A percentile compares a stretch with the other conserved stretches of the same genome.
These are phyloP conservation scores for Pocillopora verrucosa DNA, from an alignment of 64 coral and sea anemone species.

Conservation along the genomic window DNA sequence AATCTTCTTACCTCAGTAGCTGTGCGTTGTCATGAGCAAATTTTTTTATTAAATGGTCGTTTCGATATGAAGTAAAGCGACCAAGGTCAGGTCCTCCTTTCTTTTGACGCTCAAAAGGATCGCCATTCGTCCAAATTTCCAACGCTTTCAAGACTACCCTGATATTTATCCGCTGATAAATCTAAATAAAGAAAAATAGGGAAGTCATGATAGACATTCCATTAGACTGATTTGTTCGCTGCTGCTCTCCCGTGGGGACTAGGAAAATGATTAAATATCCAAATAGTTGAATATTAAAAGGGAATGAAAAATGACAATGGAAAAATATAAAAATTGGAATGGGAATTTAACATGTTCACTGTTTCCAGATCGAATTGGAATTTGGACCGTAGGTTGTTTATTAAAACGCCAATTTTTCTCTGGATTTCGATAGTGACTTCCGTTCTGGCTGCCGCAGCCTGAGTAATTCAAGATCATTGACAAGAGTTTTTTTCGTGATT, in stretches of 20 bases:
- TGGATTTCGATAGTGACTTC: too few relatives aligned
- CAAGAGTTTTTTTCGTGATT: too few relatives aligned
- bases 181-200: constrained; percentile 28
- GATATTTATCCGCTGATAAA: constrained; percentile 81
- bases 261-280: too few relatives aligned
- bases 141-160: constrained; percentile 53
- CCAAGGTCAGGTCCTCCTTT: constrained; percentile 47
- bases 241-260: not conserved
- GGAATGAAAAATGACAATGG: too few relatives aligned
- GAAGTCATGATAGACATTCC: not conserved
- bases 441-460: too few relatives aligned
- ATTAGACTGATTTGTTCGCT: not conserved
- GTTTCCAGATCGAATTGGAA: too few relatives aligned
- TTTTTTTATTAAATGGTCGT: constrained; percentile 22
- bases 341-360: too few relatives aligned
- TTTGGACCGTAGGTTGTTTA: too few relatives aligned
- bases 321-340: too few relatives aligned
- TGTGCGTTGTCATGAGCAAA: constrained; percentile 83
- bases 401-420: too few relatives aligned
- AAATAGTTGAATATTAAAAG: too few relatives aligned
- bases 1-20: constrained; percentile 47
- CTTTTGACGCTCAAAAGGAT: constrained; percentile 44
- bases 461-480: too few relatives aligned
- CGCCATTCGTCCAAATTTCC: constrained; percentile 85
- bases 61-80: constrained; percentile 53